phyloP scores from a whole-genome alignment of 1,140 invertebrate species.

The Dysdera silvatica region DNA sequence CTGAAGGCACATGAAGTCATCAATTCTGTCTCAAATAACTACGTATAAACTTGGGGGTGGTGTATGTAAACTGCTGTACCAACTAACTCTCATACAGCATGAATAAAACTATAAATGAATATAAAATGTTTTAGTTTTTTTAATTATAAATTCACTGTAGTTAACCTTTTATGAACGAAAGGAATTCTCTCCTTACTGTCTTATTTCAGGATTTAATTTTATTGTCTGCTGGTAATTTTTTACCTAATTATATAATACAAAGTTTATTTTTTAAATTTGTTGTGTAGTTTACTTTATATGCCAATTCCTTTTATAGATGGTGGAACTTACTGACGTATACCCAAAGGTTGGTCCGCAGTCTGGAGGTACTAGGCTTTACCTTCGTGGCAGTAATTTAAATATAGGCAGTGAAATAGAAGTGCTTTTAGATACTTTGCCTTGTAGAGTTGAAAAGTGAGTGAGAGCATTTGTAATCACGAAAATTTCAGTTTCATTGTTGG shows the following conservation, averaged over 20 bases:
- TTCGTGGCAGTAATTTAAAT: constrained; percentile 84
- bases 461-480: constrained; percentile 40
- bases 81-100: no score
- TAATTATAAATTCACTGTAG: no score
- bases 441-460: constrained; percentile 72
- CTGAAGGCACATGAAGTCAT: no score
- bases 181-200: no score
- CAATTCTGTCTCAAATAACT: no score
- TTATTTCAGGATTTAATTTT: no score
- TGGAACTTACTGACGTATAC: constrained; percentile 67
- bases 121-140: no score
- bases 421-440: constrained; percentile 78
- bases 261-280: neutral
- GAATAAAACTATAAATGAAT: no score
- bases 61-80: no score
- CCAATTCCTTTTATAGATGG: constrained; percentile 53
- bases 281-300: neutral
- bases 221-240: neutral
- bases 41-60: no score
- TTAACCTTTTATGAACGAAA: no score
- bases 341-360: constrained; percentile 82
- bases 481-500: no score
- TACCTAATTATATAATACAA: neutral
- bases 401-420: constrained; percentile 84
- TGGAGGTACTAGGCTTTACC: constrained; percentile 84